Conservation (phyloP, 2,797 vertebrate species). For the Pseudomugil gertrudae region DNA sequence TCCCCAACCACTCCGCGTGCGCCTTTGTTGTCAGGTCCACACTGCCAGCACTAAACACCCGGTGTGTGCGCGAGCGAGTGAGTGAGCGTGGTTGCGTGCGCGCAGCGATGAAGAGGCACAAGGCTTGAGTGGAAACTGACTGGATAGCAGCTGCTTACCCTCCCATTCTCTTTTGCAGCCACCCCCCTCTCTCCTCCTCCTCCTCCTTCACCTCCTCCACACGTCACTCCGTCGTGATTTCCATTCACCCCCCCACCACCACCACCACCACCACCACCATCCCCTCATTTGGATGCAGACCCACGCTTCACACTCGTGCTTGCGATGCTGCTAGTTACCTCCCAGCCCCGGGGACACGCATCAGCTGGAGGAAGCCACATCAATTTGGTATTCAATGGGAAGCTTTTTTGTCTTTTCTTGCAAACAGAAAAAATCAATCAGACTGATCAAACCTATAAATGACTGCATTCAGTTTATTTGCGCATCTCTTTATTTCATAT, state of each 20-base stretch:
- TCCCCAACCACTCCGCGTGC: slow-evolving; percentile 14
- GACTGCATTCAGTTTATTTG: background rate
- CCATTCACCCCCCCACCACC: slow-evolving; percentile 82
- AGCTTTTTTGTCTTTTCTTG: background rate
- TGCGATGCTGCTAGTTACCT: slow-evolving; percentile 40
- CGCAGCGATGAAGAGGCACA: slow-evolving; percentile 41
- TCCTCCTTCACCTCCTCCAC: slow-evolving; percentile 64
- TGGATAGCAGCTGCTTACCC: slow-evolving; percentile 70
- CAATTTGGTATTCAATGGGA: background rate
- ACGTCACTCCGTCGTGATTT: slow-evolving; percentile 84
- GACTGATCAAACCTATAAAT: background rate
- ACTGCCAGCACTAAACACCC: slow-evolving; percentile 37
- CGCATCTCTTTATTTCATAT: background rate
- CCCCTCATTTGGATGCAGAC: slow-evolving; percentile 83
- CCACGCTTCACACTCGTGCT: slow-evolving; percentile 73
- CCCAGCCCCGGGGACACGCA: slow-evolving; percentile 18
- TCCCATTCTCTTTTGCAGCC: slow-evolving; percentile 44
- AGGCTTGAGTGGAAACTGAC: slow-evolving; percentile 60
- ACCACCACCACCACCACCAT: too few species aligned
- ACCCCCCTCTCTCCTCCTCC: slow-evolving; percentile 70
- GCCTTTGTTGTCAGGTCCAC: slow-evolving; percentile 64
- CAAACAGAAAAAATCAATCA: background rate
- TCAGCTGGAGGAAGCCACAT: background rate
- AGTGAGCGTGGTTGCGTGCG: slow-evolving; percentile 15
- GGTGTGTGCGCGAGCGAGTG: slow-evolving; percentile 6